These are phyloP conservation scores for Zosterops japonicus DNA, from an alignment of 2,113 vertebrate genomes.

Conservation along the genomic window DNA sequence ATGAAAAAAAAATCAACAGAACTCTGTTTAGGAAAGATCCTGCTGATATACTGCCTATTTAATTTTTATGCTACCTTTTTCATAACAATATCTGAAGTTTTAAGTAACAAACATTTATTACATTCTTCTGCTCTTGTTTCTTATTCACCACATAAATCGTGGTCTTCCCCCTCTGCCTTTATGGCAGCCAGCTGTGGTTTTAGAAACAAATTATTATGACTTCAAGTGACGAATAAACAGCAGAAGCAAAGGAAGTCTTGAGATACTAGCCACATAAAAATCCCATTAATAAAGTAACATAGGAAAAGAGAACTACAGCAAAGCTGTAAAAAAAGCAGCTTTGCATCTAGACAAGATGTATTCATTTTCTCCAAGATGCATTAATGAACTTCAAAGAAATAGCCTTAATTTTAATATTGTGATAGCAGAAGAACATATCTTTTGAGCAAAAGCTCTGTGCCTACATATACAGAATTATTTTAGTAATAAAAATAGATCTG, in stretches of 20 bases:
- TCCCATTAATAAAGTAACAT: conserved; percentile 1
- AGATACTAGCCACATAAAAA: conserved; percentile 26
- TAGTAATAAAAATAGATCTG: not conserved
- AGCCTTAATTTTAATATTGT: not conserved
- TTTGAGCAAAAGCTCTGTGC: not conserved
- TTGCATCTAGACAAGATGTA: not conserved
- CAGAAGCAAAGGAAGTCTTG: conserved; percentile 33
- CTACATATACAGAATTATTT: not conserved
- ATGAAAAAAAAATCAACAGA: not conserved
- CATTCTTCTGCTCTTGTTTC: conserved; percentile 26
- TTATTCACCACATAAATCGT: conserved; percentile 24
- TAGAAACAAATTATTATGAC: conserved; percentile 44
- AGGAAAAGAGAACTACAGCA: not conserved
- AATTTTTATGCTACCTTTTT: conserved; percentile 42
- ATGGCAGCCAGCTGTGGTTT: conserved; percentile 47
- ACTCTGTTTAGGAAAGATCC: conserved; percentile 10
- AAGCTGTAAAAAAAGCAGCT: not conserved
- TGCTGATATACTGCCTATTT: conserved; percentile 45
- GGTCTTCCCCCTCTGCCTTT: conserved; percentile 35
- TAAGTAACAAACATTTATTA: conserved; percentile 26
- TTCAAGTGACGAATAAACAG: conserved; percentile 36
- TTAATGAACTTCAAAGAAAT: not conserved
- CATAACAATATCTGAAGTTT: conserved; percentile 18
- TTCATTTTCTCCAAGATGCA: not conserved
- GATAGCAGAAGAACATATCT: not conserved